Conservation (phyloP, 2,113 vertebrate species). For the Indicator indicator region DNA sequence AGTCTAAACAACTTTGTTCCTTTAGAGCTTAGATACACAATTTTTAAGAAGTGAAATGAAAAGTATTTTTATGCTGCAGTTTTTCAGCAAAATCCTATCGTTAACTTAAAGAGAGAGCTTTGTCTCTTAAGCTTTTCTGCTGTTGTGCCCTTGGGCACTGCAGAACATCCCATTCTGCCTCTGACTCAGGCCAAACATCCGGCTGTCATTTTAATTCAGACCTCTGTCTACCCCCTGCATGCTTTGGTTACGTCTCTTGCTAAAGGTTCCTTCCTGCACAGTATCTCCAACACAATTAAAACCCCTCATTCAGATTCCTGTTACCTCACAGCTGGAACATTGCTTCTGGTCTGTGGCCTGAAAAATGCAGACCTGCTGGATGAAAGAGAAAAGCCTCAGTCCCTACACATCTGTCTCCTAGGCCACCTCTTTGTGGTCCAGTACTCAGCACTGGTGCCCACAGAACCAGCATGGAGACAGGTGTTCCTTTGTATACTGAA, state of each 20-base stretch:
- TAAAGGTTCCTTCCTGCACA: neutral
- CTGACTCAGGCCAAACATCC: neutral
- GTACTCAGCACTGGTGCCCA: neutral
- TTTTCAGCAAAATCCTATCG: neutral
- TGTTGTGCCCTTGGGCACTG: neutral
- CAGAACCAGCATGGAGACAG: neutral
- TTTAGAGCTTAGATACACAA: neutral
- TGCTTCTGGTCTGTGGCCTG: neutral
- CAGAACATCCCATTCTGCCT: neutral
- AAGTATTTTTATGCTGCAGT: neutral
- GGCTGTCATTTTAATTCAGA: neutral
- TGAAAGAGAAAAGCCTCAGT: neutral
- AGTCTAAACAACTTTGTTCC: neutral
- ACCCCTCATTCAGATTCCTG: neutral
- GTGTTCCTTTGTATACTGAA: neutral
- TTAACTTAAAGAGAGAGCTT: neutral
- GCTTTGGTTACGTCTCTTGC: neutral
- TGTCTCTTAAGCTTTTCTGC: neutral
- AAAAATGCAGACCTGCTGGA: neutral
- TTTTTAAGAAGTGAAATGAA: neutral
- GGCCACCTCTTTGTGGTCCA: neutral
- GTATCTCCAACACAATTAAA: neutral
- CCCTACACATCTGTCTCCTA: neutral
- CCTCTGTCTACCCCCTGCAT: neutral
- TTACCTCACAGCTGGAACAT: neutral